Evolutionary conservation across 2,113 vertebrate genomes (phyloP).

Genomic region (Poicephalus gulielmi): DNA sequence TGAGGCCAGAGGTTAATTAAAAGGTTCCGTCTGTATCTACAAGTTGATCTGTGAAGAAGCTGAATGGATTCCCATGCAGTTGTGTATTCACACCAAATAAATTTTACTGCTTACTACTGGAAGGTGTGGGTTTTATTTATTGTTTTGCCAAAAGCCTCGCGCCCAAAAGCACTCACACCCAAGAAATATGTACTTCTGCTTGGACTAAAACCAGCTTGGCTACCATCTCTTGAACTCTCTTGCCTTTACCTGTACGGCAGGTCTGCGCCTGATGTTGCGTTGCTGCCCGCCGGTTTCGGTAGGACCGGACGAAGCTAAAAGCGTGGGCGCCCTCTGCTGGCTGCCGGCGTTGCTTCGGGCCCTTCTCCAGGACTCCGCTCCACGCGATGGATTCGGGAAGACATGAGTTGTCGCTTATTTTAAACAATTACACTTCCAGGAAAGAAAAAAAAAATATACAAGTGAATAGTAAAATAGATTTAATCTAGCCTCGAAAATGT

Average conservation of each 20-base stretch:
- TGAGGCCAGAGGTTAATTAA: slow-evolving; percentile 20
- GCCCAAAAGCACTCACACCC: neutral
- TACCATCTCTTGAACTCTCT: neutral
- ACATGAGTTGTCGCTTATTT: neutral
- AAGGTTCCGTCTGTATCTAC: neutral
- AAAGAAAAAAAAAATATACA: neutral
- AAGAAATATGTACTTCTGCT: neutral
- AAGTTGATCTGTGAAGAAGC: neutral
- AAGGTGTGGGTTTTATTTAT: neutral
- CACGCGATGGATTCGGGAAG: neutral
- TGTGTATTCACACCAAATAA: neutral
- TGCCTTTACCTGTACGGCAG: neutral
- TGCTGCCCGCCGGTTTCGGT: fast-evolving
- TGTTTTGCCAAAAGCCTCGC: neutral
- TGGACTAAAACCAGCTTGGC: neutral
- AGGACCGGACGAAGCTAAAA: neutral
- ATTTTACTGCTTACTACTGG: neutral
- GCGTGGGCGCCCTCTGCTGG: slow-evolving; percentile 74
- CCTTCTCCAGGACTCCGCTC: neutral
- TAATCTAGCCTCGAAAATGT: neutral
- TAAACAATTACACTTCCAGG: neutral
- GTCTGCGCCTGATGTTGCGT: fast-evolving
- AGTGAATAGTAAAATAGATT: neutral
- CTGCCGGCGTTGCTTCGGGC: neutral
- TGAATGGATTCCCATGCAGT: neutral